phyloP scores from a whole-genome alignment of 2,888 invertebrate species.

The Ypsolopha scabrella region DNA sequence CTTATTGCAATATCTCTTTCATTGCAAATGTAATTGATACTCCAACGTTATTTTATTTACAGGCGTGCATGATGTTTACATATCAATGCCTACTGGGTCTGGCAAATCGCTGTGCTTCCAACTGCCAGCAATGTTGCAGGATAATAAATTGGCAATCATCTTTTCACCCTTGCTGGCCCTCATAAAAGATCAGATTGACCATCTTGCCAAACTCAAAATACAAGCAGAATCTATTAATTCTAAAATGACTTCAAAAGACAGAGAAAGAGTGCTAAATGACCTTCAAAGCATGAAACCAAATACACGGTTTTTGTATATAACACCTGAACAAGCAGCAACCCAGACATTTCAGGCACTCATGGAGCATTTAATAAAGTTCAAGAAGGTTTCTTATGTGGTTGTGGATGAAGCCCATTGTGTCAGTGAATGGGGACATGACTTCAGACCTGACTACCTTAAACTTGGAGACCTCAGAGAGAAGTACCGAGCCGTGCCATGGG shows the following conservation, averaged over 20 bases:
- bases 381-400: conserved; percentile 89
- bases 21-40: no score
- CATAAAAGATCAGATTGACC: conserved; percentile 97
- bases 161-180: conserved; percentile 96
- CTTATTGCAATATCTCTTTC: no score
- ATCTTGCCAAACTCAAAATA: conserved; percentile 82
- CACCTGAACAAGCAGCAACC: conserved; percentile 96
- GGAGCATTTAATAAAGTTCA: conserved; percentile 76
- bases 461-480: conserved; percentile 73
- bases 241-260: conserved; percentile 83
- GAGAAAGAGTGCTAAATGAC: conserved; percentile 82
- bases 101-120: conserved; percentile 99
- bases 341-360: conserved; percentile 77
- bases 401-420: conserved; percentile 99
- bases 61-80: conserved; percentile 91
- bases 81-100: conserved; percentile 98
- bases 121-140: conserved; percentile 88
- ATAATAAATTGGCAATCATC: conserved; percentile 88
- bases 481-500: conserved; percentile 81
- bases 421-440: conserved; percentile 99
- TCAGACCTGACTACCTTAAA: conserved; percentile 94
- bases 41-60: conserved; percentile 26
- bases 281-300: conserved; percentile 79
- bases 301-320: conserved; percentile 91
- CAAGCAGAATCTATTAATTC: conserved; percentile 93